Percentiles rank a stretch among this genome's conserved stretches.
These are phyloP conservation scores for Trichogramma pretiosum DNA, from an alignment of 1,140 invertebrate species.

Conservation along the genomic window DNA sequence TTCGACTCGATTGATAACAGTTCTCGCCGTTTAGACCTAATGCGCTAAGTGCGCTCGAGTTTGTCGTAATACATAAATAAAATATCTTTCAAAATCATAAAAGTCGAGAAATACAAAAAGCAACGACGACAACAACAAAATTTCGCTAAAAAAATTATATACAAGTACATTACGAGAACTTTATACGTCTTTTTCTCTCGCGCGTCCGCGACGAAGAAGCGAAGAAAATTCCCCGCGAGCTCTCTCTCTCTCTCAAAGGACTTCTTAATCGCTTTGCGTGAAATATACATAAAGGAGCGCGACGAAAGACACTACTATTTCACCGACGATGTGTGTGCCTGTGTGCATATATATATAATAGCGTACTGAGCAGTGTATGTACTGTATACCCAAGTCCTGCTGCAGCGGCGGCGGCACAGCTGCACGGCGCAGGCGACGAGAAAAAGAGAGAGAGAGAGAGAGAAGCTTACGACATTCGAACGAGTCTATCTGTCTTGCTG, in stretches of 20 bases:
- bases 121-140: neutral
- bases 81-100: no score
- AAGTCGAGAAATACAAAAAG: no score
- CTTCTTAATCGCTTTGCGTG: conserved; percentile 8
- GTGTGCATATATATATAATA: no score
- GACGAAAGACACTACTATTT: neutral
- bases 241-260: conserved; percentile 11
- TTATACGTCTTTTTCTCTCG: conserved; percentile 7
- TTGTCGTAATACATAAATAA: no score
- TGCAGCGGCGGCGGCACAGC: no score
- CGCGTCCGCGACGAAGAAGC: conserved; percentile 7
- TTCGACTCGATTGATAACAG: no score
- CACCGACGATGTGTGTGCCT: neutral
- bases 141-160: conserved; percentile 7
- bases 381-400: no score
- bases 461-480: conserved; percentile 15
- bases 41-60: no score
- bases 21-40: no score
- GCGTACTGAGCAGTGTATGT: no score
- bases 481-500: conserved; percentile 22
- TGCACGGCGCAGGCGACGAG: no score
- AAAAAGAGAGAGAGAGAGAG: neutral
- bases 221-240: neutral
- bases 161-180: neutral
- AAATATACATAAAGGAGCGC: no score